Conservation (phyloP, 2,113 vertebrate genomes). For the Cariama cristata region DNA sequence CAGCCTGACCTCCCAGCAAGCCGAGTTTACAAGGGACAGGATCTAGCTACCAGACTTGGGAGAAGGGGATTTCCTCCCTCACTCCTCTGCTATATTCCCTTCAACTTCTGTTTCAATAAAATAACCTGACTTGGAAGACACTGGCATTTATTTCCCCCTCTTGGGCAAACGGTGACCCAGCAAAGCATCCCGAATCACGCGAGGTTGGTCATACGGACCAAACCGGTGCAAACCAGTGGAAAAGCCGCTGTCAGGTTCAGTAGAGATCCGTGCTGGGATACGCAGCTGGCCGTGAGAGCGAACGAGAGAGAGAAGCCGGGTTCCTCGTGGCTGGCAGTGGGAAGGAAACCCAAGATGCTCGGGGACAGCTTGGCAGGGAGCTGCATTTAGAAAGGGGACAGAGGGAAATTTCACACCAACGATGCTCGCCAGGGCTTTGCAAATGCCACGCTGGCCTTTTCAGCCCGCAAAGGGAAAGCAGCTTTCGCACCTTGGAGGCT, state of each 20-base stretch:
- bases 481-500: background rate
- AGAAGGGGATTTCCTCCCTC: background rate
- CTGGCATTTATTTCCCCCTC: background rate
- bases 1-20: background rate
- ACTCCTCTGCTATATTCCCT: background rate
- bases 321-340: background rate
- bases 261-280: background rate
- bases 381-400: background rate
- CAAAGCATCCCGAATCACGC: background rate
- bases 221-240: background rate
- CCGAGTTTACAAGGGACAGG: background rate
- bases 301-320: background rate
- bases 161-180: rapidly evolving
- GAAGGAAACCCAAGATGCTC: background rate
- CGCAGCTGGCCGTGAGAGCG: background rate
- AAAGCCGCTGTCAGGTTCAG: background rate
- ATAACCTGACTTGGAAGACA: background rate
- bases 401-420: background rate
- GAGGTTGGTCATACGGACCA: background rate
- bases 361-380: background rate
- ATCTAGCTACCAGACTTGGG: background rate
- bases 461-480: background rate
- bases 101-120: background rate
- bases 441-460: constrained; percentile 25
- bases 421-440: background rate